Conservation (phyloP, 30 jellyfish, hydroid and myxozoan species). For the Mastigias papua region DNA sequence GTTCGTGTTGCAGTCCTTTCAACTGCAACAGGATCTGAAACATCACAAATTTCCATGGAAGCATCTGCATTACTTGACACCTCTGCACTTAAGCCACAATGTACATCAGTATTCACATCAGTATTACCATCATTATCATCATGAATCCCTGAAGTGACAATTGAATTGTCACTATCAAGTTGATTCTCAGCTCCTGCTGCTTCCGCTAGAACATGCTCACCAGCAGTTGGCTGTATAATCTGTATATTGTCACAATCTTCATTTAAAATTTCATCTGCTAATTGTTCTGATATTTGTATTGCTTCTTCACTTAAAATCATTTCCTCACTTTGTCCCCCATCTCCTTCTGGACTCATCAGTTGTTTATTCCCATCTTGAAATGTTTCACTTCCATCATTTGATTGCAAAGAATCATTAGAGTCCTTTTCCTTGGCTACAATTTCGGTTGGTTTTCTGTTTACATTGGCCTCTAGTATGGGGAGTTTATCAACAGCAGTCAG, state of each 20-base stretch:
- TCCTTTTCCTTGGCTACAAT: neutral
- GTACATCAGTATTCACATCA: neutral
- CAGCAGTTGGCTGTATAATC: neutral
- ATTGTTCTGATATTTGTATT: constrained; percentile 32
- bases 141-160: neutral
- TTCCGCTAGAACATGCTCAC: neutral
- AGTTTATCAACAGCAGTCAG: neutral
- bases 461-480: neutral
- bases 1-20: constrained; percentile 32
- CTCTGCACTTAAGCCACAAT: neutral
- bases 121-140: neutral
- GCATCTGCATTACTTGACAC: neutral
- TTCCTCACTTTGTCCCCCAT: neutral
- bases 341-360: neutral
- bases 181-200: neutral
- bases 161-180: neutral
- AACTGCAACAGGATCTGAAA: neutral
- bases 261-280: constrained; percentile 54
- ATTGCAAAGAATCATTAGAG: neutral
- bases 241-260: neutral
- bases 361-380: neutral
- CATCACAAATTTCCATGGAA: neutral
- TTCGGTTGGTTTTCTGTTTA: neutral
- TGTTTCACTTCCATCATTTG: neutral
- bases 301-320: constrained; percentile 14